These are phyloP conservation scores for Sialis lutaria DNA, from an alignment of 2,888 invertebrate species.

Conservation along the genomic window DNA sequence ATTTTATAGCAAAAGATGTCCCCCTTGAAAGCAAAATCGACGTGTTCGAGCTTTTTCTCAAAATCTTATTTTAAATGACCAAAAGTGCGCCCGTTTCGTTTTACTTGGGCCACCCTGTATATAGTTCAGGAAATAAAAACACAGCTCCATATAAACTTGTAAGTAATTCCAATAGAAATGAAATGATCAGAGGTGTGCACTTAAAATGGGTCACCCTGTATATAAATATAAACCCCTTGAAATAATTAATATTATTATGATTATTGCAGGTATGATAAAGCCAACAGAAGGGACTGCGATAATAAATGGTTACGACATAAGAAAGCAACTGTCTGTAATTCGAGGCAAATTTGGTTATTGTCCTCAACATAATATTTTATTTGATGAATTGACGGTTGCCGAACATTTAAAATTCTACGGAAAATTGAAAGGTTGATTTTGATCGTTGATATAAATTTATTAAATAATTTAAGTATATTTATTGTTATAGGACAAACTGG, in stretches of 20 bases:
- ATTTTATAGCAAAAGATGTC: no score
- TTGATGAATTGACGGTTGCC: conserved; percentile 62
- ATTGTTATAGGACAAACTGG: conserved; percentile 21
- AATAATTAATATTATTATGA: not conserved
- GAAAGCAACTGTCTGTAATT: conserved; percentile 40
- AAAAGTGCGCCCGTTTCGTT: no score
- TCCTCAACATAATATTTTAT: conserved; percentile 75
- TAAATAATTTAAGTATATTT: not conserved
- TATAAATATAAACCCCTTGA: no score
- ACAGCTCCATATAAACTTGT: no score
- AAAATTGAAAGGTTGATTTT: conserved; percentile 42
- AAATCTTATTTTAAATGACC: no score
- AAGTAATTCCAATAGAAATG: no score
- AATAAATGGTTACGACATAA: conserved; percentile 53
- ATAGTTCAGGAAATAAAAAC: no score
- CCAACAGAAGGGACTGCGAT: conserved; percentile 50
- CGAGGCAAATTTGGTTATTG: conserved; percentile 62
- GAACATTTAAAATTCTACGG: conserved; percentile 75
- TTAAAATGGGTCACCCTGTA: no score
- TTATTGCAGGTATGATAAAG: conserved; percentile 37
- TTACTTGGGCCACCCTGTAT: no score
- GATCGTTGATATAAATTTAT: not conserved
- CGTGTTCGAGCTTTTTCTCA: no score
- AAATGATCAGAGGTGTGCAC: no score
- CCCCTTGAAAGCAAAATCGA: no score